Conservation (phyloP, 2,888 invertebrate species). For the Sphecodes monilicornis region DNA sequence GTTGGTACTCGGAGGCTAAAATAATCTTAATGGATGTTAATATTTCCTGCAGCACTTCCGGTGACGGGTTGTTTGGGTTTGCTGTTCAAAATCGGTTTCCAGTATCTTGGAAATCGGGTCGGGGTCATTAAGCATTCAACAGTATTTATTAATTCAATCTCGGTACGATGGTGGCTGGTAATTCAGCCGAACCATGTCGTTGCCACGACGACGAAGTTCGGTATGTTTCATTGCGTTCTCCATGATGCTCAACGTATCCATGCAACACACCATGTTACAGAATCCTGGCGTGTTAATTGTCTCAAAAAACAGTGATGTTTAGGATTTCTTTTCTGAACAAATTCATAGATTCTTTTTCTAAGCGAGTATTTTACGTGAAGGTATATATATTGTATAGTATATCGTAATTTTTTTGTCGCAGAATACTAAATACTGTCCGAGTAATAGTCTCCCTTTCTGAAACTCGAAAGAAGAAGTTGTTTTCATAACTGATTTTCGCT, state of each 20-base stretch:
- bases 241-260: conserved; percentile 37
- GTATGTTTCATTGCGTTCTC: conserved; percentile 6
- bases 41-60: background rate
- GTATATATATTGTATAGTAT: too few species aligned
- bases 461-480: too few species aligned
- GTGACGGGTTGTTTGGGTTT: conserved; percentile 9
- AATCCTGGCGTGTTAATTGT: background rate
- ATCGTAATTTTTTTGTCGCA: too few species aligned
- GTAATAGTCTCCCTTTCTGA: too few species aligned
- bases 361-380: too few species aligned
- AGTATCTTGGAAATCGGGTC: background rate
- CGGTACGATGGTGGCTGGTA: background rate
- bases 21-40: background rate
- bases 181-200: background rate
- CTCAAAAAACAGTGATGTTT: background rate
- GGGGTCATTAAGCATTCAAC: conserved; percentile 6
- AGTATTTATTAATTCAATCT: conserved; percentile 29
- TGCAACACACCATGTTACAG: background rate
- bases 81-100: background rate
- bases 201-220: background rate
- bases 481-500: too few species aligned
- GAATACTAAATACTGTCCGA: too few species aligned
- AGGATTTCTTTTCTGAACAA: background rate
- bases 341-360: background rate
- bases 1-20: background rate